Evolutionary conservation across 2,888 invertebrate species (phyloP), one percentile per base, ranked within the genome.

Genomic region (Dexiosoma caninum): DNA sequence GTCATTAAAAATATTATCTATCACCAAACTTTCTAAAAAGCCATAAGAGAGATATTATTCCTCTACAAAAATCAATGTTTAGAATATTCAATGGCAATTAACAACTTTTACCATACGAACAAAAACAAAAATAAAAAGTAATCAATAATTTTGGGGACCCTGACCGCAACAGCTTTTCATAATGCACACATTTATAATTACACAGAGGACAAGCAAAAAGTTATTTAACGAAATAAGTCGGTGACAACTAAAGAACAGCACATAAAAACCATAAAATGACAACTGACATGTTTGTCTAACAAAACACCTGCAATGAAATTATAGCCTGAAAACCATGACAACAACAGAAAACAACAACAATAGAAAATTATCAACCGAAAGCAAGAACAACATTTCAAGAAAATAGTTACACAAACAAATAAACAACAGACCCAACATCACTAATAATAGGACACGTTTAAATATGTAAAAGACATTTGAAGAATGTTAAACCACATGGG

Each of bases 381-480:
- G n/a, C 12, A 16, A 46, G 27, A 59, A 51, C 7, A 67, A 51
- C 53, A 46, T 23, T 10, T 40, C 64, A 59, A 75, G 14, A 40
- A 67, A 51, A 35, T 14, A 51, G 44, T 51, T 12, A 27, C 1
- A 9, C 62, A 51, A n/a, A 46, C 37, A 3, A 27, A 27, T 27
- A n/a, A 53, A 7, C 40, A 53, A 23, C 8, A 4, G 21, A 32
- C 19, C n/a, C 55, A 23, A 7, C 14, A 55, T 30, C 6, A 6
- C 27, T 27, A 27, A 6, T 44, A 42, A 53, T 51, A 51, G 27
- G 64, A 69, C 53, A 79, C 75, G 66, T 79, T 75, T 66, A 66
- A 64, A 70, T 59, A 75, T 69, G 64, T 75, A 42, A 67, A 57
- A 74, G 55, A 69, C 69, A 69, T 74, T 74, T 70, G 57, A 74